phyloP scores from a whole-genome alignment of 2,888 invertebrate genomes.

The Melieria picta region DNA sequence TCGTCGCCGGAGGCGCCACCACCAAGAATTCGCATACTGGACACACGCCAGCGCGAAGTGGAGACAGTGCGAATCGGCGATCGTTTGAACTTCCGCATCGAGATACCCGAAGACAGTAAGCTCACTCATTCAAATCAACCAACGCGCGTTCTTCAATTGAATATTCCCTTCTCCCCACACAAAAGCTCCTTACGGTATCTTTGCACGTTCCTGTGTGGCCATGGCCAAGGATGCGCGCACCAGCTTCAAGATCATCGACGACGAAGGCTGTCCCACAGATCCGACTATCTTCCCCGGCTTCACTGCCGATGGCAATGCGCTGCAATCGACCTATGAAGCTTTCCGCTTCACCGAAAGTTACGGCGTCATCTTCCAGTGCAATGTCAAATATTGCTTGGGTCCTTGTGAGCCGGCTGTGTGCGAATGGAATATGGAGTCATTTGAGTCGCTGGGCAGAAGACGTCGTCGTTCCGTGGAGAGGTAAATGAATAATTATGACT shows the following conservation, averaged over 20 bases:
- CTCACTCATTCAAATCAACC: slow-evolving; percentile 37
- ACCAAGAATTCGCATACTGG: slow-evolving; percentile 91
- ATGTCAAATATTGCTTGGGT: slow-evolving; percentile 94
- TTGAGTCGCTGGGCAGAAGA: slow-evolving; percentile 84
- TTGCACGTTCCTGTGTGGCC: slow-evolving; percentile 94
- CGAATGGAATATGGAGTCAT: slow-evolving; percentile 89
- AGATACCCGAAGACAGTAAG: slow-evolving; percentile 96
- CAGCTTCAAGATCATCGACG: slow-evolving; percentile 95
- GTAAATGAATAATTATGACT: slow-evolving; percentile 51
- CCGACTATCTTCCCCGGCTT: slow-evolving; percentile 94
- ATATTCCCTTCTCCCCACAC: slow-evolving; percentile 49
- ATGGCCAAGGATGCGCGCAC: slow-evolving; percentile 97
- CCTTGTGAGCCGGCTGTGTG: slow-evolving; percentile 93
- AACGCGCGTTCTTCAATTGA: neutral
- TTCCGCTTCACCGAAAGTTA: slow-evolving; percentile 96
- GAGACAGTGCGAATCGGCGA: slow-evolving; percentile 95
- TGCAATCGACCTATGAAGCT: slow-evolving; percentile 92
- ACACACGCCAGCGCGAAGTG: slow-evolving; percentile 86
- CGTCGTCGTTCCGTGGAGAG: slow-evolving; percentile 78
- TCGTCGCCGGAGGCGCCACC: slow-evolving; percentile 95
- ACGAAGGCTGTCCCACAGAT: slow-evolving; percentile 94
- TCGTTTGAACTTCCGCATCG: slow-evolving; percentile 93
- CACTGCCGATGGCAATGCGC: slow-evolving; percentile 87
- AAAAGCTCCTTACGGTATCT: slow-evolving; percentile 93
- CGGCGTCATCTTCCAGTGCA: slow-evolving; percentile 96